These are phyloP conservation scores for Cinara cedri DNA, from an alignment of 2,888 invertebrate genomes.

Conservation along the genomic window DNA sequence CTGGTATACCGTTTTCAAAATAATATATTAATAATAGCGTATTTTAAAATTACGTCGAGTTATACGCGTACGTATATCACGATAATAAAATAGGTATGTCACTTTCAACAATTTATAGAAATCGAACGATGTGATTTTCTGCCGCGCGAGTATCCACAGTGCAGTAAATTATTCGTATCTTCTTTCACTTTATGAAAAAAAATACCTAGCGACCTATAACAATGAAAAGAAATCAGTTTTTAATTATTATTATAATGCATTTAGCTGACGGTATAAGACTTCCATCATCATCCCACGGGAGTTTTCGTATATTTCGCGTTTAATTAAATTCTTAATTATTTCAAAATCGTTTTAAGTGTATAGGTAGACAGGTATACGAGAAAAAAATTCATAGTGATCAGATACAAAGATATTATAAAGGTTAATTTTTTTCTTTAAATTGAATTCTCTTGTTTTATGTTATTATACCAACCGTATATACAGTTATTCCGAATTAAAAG, in stretches of 20 bases:
- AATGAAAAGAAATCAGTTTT: slow-evolving; percentile 10
- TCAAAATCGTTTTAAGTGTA: slow-evolving; percentile 7
- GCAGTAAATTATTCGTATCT: not conserved
- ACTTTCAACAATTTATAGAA: slow-evolving; percentile 13
- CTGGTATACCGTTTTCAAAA: too few species aligned
- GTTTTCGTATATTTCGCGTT: slow-evolving; percentile 8
- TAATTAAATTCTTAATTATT: slow-evolving; percentile 39
- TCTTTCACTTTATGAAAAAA: slow-evolving; percentile 26
- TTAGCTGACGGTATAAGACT: too few species aligned
- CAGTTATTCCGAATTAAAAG: slow-evolving; percentile 35
- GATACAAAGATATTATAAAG: not conserved
- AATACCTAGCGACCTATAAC: not conserved
- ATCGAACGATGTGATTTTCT: not conserved
- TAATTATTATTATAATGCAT: slow-evolving; percentile 4
- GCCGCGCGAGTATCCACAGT: too few species aligned
- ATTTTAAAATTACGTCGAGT: too few species aligned
- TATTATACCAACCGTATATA: not conserved
- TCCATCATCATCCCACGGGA: too few species aligned
- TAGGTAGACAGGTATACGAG: too few species aligned
- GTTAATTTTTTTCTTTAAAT: slow-evolving; percentile 14
- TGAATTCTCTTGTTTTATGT: slow-evolving; percentile 21
- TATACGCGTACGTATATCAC: too few species aligned
- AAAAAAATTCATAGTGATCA: slow-evolving; percentile 12
- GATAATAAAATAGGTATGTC: not conserved
- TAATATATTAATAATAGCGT: too few species aligned